A percentile compares a stretch with the other conserved stretches of the same genome.
Conservation (phyloP, 2,113 vertebrate genomes). For the Eudyptes chrysolophus region DNA sequence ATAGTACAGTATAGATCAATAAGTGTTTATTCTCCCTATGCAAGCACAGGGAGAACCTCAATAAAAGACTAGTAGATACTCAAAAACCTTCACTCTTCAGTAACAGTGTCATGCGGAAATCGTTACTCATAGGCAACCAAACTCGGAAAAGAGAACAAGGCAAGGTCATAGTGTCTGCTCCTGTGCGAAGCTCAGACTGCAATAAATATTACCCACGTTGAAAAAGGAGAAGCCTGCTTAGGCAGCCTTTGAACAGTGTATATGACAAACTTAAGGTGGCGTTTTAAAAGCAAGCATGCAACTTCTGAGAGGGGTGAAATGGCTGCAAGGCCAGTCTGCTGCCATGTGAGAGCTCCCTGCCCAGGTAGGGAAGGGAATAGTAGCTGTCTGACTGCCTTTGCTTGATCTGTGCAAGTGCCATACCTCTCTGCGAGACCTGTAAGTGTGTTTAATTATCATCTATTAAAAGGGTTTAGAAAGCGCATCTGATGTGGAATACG, state of each 20-base stretch:
- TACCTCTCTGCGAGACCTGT: neutral
- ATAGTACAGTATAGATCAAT: conserved; percentile 34
- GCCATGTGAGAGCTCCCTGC: neutral
- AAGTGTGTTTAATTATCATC: neutral
- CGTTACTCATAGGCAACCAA: fast-evolving
- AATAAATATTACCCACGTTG: fast-evolving
- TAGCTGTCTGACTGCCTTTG: neutral
- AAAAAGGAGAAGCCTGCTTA: neutral
- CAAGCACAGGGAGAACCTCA: neutral
- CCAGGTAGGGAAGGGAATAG: neutral
- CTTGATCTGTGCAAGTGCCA: neutral
- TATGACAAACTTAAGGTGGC: neutral
- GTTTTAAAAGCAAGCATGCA: neutral
- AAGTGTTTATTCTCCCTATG: conserved; percentile 1
- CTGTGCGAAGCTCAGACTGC: neutral
- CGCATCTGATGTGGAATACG: neutral
- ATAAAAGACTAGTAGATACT: neutral
- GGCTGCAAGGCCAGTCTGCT: too few relatives aligned
- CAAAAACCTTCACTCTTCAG: neutral
- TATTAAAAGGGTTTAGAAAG: neutral
- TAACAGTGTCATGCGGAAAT: neutral
- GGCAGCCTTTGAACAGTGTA: neutral
- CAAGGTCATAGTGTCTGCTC: neutral
- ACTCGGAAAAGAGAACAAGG: neutral
- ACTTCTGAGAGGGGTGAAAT: neutral